Base-by-base conservation (phyloP, 2,797 vertebrate species). In the Sebastolobus alascanus region DNA sequence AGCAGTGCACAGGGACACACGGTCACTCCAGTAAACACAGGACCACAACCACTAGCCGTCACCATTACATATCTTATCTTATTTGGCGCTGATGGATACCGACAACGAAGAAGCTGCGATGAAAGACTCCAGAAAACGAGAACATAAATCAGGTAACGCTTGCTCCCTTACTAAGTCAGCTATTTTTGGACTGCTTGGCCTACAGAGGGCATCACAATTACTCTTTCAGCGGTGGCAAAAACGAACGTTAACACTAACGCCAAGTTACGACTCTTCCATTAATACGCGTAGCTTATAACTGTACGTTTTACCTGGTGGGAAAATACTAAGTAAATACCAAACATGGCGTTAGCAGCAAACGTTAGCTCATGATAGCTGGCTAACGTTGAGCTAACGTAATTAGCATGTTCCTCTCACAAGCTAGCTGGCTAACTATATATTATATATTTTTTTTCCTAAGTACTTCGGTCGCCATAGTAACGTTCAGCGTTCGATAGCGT, bases 131-230 rank as follows among this genome's bases (percentile, higher is more conserved):
- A 86, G 37, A 13, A 87, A 84, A 54, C 86, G 78, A 5, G 92
- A 93, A 2, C 91, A 90, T 7, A 90, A 89, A 35, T 2, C 79
- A 67, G 93, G 95, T 94, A 74, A 73, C 9, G 2, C 1, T 25
- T 6, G 3, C 5, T 46, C 1, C 1, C 37, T 25, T 35, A 8
- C 8, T 2, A 7, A 16, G 25, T n/a, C 20, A 20, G 46, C 46
- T 50, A 50, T 50, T 50, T 54, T 54, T 10, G 50, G 50, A 50
- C 18, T 50, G 46, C 29, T 55, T 3, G n/a, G 4, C 14, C 8
- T 46, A 4, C 35, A 8, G 4, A 18, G 18, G 8, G 14, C 20
- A 6, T 11, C 9, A 2, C 2, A 0, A 40, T 9, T 1, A 16
- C 6, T 8, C 1, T 12, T 0, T 6, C 11, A 35, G 22, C 9